Evolutionary conservation across 2,113 vertebrate genomes (phyloP).

Genomic region (Brevimyrus niger): DNA sequence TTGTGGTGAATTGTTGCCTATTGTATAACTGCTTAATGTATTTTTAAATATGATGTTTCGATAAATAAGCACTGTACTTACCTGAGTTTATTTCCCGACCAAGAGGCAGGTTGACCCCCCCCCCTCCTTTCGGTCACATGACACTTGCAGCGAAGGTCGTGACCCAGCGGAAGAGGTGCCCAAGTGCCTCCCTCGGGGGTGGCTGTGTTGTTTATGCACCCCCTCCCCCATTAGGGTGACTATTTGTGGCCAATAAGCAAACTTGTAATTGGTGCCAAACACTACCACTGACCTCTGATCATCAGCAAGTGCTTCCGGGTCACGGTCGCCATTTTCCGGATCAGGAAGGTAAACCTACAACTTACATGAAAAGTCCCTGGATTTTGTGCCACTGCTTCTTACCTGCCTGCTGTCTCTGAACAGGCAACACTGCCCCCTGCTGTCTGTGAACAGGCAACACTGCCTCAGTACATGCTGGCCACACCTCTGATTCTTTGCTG

Average conservation of each 20-base stretch:
- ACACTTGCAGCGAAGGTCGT: background rate
- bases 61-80: background rate
- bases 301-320: background rate
- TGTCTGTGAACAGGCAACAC: background rate
- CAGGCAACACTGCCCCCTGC: background rate
- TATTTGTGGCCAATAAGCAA: background rate
- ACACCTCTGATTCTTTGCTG: background rate
- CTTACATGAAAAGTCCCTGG: background rate
- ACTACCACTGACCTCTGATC: background rate
- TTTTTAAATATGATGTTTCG: background rate
- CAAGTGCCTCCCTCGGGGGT: background rate
- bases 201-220: background rate
- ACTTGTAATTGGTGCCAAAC: background rate
- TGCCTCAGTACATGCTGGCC: background rate
- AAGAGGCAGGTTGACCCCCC: background rate
- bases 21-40: background rate
- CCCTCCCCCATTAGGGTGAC: background rate
- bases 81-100: background rate
- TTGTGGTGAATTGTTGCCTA: background rate
- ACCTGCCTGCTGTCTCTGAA: background rate
- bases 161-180: background rate
- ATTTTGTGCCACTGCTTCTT: background rate
- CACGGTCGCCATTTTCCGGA: background rate
- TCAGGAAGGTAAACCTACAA: background rate
- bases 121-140: background rate